These are phyloP conservation scores for Stramonita haemastoma DNA, from an alignment of 2,888 invertebrate species.

Conservation along the genomic window DNA sequence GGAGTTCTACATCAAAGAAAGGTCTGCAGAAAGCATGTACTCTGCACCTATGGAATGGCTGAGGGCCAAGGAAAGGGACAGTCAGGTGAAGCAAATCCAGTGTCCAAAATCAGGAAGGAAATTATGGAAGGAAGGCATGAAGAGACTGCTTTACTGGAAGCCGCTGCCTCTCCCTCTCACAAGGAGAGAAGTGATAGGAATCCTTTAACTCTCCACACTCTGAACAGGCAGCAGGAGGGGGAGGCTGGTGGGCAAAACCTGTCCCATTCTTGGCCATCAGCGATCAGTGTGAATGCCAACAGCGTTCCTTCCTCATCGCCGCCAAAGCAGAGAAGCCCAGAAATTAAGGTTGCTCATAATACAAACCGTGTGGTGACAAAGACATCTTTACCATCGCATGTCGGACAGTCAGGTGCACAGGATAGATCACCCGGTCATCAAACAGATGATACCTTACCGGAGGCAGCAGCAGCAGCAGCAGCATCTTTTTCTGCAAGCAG, in stretches of 20 bases:
- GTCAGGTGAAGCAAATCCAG: not conserved
- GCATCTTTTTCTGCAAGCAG: too few species aligned
- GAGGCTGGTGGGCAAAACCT: not conserved
- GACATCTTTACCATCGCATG: too few species aligned
- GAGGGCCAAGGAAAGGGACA: not conserved
- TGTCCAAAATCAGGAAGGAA: not conserved
- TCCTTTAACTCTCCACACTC: not conserved
- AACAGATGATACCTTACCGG: too few species aligned
- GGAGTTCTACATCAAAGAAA: not conserved
- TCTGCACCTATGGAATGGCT: not conserved
- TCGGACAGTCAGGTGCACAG: too few species aligned
- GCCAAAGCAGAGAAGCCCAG: too few species aligned
- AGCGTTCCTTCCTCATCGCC: not conserved
- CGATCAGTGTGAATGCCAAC: not conserved
- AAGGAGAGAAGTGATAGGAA: not conserved
- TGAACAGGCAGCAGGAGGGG: not conserved
- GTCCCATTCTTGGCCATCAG: not conserved
- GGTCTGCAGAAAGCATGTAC: not conserved
- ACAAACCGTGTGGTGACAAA: too few species aligned
- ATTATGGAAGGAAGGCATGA: not conserved
- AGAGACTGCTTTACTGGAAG: not conserved
- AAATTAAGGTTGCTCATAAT: too few species aligned
- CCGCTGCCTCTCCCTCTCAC: not conserved
- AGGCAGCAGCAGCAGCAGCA: too few species aligned
- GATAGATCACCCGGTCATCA: too few species aligned